Base-by-base conservation (phyloP, 2,113 vertebrate genomes). In the Todiramphus chloris region DNA sequence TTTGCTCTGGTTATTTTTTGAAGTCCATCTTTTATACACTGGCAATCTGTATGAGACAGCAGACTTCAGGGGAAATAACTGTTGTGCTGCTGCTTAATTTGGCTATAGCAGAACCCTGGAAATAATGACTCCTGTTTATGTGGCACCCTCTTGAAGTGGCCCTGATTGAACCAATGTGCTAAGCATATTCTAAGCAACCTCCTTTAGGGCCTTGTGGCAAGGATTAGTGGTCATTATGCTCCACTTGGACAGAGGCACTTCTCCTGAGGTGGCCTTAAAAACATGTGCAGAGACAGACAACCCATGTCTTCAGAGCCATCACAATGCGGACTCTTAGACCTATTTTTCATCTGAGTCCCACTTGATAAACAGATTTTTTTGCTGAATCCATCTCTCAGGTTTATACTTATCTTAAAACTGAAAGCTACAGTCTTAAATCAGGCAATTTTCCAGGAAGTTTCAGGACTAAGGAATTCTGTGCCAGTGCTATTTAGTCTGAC, bases 211-310 rank as follows among this genome's bases (percentile, higher is more conserved):
- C 31, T 76, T 69, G 5, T 11, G 14, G 14, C 11, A 4, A 20
- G 16, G 55, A 39, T 24, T 63, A 72, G 17, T 7, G 33, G 41
- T 28, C 41, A 37, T 70, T 58, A 20, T 6, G 21, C 11, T 74
- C 24, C 13, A 11, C 24, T 58, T 59, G 15, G 63, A 37, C 35
- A 80, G 37, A 80, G n/a, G 3, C 3, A 16, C 16, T 83, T 66
- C 39, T 30, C n/a, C 19, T 43, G 41, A 73, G 6, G 6, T 64
- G 17, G 9, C 27, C 39, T 80, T 68, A 69, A 60, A 92, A 91
- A 18, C 4, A 37, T 2, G 6, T 3, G 5, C 3, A 17, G 37
- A 4, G 8, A 5, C 1, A 78, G 12, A 55, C 7, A 20, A 50
- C 4, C 13, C 11, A 4, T 46, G 30, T 53, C 6, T 60, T 91